Evolutionary conservation across 2,113 vertebrate species (phyloP).

Genomic region (Cyanoderma ruficeps): DNA sequence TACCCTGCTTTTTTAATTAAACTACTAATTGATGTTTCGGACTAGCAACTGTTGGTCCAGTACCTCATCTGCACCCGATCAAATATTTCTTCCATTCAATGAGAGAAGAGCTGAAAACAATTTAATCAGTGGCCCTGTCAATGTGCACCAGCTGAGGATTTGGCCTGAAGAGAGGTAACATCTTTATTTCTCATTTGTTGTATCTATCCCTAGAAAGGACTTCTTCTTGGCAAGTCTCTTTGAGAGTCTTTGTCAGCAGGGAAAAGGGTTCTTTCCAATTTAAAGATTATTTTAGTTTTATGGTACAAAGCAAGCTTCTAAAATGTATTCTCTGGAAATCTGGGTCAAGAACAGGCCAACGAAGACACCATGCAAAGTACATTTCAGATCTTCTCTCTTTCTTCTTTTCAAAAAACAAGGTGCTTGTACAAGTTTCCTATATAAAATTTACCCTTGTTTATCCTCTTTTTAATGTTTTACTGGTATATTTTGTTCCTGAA

Average conservation of each 20-base stretch:
- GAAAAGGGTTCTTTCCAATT: not conserved
- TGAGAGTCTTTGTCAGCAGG: not conserved
- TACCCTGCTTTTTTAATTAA: not conserved
- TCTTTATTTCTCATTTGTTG: not conserved
- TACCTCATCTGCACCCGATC: not conserved
- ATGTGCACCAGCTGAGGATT: not conserved
- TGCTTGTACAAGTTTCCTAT: not conserved
- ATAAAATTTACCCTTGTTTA: not conserved
- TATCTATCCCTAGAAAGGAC: not conserved
- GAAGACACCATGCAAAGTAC: not conserved
- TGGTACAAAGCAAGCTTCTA: not conserved
- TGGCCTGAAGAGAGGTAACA: not conserved
- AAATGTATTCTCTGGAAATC: not conserved
- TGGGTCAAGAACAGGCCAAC: not conserved
- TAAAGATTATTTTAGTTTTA: not conserved
- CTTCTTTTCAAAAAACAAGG: not conserved
- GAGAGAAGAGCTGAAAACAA: not conserved
- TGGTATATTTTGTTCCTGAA: not conserved
- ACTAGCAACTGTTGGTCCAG: not conserved
- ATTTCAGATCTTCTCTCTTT: not conserved
- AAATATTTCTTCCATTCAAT: not conserved
- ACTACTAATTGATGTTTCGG: not conserved
- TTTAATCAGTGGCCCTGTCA: not conserved
- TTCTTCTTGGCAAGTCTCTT: not conserved
- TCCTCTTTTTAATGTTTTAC: not conserved